Conservation (phyloP, 2,888 invertebrate genomes). For the Synanthedon tipuliformis region DNA sequence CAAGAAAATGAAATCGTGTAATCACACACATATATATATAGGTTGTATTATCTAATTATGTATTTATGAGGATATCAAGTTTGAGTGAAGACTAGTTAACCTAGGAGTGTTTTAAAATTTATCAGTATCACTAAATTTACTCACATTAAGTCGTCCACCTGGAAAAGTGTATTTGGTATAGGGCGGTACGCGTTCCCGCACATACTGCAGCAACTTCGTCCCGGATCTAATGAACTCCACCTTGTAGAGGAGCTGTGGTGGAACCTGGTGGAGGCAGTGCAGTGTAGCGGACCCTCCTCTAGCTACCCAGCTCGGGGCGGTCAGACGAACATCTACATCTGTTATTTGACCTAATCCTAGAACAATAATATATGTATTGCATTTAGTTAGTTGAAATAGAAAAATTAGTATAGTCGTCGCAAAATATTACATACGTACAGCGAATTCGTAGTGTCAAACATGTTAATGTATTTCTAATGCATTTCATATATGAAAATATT, state of each 20-base stretch:
- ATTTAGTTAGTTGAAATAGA: too few relatives aligned
- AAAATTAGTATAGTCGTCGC: too few relatives aligned
- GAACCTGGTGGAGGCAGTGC: conserved; percentile 81
- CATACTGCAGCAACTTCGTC: conserved; percentile 81
- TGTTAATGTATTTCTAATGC: too few relatives aligned
- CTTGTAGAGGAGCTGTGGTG: conserved; percentile 80
- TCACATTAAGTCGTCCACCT: conserved; percentile 81
- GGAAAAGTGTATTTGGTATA: conserved; percentile 73
- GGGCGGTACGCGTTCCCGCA: conserved; percentile 80
- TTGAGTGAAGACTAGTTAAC: too few relatives aligned
- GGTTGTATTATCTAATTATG: too few relatives aligned
- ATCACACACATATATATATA: too few relatives aligned
- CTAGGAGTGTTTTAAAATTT: too few relatives aligned
- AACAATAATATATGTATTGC: background rate
- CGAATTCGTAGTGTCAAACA: too few relatives aligned
- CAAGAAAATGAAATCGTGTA: too few relatives aligned
- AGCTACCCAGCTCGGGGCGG: conserved; percentile 80
- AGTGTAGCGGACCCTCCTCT: conserved; percentile 78
- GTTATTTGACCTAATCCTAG: conserved; percentile 54
- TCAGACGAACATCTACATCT: conserved; percentile 74
- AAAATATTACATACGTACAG: too few relatives aligned
- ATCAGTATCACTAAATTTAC: conserved; percentile 28
- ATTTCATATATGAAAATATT: too few relatives aligned
- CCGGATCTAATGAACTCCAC: conserved; percentile 71
- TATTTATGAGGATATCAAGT: too few relatives aligned